Conservation (phyloP, 1,140 invertebrate genomes). For the Drosophila tristis region DNA sequence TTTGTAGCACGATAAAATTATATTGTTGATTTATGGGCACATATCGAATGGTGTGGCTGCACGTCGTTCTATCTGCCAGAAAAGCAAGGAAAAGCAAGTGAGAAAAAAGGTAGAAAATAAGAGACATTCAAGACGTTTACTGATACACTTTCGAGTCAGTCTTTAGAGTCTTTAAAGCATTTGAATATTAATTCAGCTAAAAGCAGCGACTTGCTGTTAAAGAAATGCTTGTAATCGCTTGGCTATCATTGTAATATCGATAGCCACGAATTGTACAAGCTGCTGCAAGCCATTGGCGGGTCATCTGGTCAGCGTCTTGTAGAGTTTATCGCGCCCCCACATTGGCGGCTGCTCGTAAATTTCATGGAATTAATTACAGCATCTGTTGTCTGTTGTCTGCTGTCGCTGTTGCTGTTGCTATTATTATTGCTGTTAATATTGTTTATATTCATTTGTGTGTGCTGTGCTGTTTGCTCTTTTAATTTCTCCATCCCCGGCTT, state of each 20-base stretch:
- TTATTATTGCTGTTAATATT: constrained; percentile 39
- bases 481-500: constrained; percentile 47
- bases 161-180: no score
- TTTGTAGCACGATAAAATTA: constrained; percentile 3
- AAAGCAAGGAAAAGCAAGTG: no score
- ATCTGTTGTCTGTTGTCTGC: constrained; percentile 34
- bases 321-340: constrained; percentile 27
- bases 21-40: constrained; percentile 11
- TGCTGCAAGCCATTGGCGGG: constrained; percentile 28
- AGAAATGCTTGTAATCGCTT: no score
- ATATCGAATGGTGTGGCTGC: no score
- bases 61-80: no score
- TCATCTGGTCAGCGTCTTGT: constrained; percentile 44
- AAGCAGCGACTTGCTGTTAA: no score
- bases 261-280: not conserved
- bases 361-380: constrained; percentile 58
- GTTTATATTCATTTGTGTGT: constrained; percentile 51
- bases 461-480: constrained; percentile 38
- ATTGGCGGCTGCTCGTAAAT: constrained; percentile 47
- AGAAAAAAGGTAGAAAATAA: no score
- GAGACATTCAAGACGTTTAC: no score
- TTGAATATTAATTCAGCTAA: no score
- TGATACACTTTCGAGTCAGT: no score
- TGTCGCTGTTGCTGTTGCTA: constrained; percentile 9
- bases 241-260: not conserved